Evolutionary conservation across 2,888 invertebrate species (phyloP).

Genomic region (Rhyacophila evoluta): DNA sequence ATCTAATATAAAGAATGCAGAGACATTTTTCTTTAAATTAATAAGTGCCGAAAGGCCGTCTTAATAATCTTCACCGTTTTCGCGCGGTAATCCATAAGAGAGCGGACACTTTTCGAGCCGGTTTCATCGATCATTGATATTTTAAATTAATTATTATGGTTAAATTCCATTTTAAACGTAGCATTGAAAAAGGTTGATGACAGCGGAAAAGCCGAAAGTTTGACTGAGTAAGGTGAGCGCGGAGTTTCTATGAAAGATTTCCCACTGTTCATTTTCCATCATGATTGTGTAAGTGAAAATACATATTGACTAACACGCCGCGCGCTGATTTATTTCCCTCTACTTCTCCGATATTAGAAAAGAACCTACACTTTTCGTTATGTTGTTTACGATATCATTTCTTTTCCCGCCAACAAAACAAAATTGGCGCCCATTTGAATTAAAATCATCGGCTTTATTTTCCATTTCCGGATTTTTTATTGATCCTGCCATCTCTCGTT

Average conservation of each 20-base stretch:
- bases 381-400: constrained; percentile 22
- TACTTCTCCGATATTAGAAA: constrained; percentile 20
- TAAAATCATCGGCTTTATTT: constrained; percentile 12
- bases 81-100: too few relatives aligned
- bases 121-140: too few relatives aligned
- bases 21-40: too few relatives aligned
- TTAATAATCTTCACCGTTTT: too few relatives aligned
- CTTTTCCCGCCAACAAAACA: constrained; percentile 18
- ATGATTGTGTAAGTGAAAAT: constrained; percentile 17
- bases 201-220: neutral
- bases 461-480: constrained; percentile 22
- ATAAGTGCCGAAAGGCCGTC: too few relatives aligned
- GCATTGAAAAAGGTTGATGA: neutral
- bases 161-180: too few relatives aligned
- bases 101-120: too few relatives aligned
- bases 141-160: too few relatives aligned
- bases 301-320: neutral
- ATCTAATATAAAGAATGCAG: too few relatives aligned
- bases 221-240: constrained; percentile 1
- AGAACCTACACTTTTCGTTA: constrained; percentile 7
- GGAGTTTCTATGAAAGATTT: constrained; percentile 7
- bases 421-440: constrained; percentile 18
- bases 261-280: constrained; percentile 19
- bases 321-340: constrained; percentile 19
- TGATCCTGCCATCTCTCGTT: constrained; percentile 6